Conservation (phyloP, 2,797 vertebrate genomes). For the Anomalospiza imberbis region DNA sequence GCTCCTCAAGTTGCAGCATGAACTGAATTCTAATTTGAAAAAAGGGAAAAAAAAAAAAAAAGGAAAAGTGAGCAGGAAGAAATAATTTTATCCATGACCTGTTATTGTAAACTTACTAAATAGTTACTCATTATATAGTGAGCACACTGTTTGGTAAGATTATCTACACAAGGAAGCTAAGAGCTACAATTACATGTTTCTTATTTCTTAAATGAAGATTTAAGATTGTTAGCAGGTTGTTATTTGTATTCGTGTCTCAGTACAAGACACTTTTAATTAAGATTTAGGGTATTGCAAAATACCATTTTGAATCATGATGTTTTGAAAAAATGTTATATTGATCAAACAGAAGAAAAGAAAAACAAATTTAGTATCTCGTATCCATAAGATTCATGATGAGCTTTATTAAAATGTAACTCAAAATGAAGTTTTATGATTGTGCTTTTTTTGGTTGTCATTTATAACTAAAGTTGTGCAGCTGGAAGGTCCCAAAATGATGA, state of each 20-base stretch:
- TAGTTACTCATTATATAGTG: not conserved
- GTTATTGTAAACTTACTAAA: not conserved
- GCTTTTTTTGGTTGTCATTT: not conserved
- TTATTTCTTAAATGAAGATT: slow-evolving; percentile 11
- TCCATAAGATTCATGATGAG: not conserved
- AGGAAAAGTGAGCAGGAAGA: not conserved
- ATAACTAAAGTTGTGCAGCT: not conserved
- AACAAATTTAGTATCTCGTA: not conserved
- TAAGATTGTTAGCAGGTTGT: not conserved
- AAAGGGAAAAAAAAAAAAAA: too few relatives aligned
- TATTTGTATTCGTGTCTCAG: not conserved
- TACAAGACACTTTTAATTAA: not conserved
- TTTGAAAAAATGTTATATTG: not conserved
- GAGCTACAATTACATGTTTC: not conserved
- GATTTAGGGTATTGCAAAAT: not conserved
- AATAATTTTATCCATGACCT: not conserved
- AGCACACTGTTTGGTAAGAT: not conserved
- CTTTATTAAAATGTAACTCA: not conserved
- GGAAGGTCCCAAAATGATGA: not conserved
- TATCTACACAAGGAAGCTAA: not conserved
- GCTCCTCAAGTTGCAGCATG: not conserved
- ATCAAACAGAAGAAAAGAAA: not conserved
- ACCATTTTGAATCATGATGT: not conserved
- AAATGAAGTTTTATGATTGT: not conserved
- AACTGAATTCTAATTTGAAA: not conserved